These are phyloP conservation scores for Anolis carolinensis DNA, from an alignment of 2,113 vertebrate genomes.

Conservation along the genomic window DNA sequence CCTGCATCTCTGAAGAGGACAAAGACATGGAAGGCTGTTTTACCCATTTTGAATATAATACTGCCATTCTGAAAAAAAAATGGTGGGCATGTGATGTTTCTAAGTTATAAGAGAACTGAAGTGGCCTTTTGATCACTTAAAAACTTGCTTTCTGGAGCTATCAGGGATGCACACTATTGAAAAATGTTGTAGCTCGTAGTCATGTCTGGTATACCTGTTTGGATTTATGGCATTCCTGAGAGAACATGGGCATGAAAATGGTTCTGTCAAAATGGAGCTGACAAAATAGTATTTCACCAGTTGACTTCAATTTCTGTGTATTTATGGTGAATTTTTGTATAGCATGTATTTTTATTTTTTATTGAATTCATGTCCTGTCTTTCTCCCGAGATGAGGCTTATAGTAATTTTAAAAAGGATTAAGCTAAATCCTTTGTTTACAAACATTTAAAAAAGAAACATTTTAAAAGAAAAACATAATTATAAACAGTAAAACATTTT, in stretches of 20 bases:
- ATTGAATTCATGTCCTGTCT: too few relatives aligned
- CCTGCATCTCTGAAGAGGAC: neutral
- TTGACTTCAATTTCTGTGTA: neutral
- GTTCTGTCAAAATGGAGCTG: neutral
- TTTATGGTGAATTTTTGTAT: neutral
- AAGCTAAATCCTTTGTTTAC: too few relatives aligned
- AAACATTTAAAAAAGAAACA: too few relatives aligned
- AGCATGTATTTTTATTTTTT: too few relatives aligned
- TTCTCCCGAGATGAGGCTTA: too few relatives aligned
- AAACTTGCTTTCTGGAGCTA: neutral
- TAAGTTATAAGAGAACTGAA: neutral
- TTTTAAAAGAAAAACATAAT: too few relatives aligned
- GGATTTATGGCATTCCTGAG: neutral
- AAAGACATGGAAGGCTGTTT: neutral
- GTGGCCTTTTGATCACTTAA: neutral
- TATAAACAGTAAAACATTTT: too few relatives aligned
- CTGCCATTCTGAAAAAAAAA: neutral
- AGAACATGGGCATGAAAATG: neutral
- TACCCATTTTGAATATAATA: neutral
- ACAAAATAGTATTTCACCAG: neutral
- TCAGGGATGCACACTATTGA: neutral
- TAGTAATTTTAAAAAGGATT: too few relatives aligned
- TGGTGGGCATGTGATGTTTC: neutral
- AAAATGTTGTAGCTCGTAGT: neutral
- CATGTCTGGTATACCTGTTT: neutral